phyloP scores from a whole-genome alignment of 2,888 invertebrate species.

The Metallyticus violacea region DNA sequence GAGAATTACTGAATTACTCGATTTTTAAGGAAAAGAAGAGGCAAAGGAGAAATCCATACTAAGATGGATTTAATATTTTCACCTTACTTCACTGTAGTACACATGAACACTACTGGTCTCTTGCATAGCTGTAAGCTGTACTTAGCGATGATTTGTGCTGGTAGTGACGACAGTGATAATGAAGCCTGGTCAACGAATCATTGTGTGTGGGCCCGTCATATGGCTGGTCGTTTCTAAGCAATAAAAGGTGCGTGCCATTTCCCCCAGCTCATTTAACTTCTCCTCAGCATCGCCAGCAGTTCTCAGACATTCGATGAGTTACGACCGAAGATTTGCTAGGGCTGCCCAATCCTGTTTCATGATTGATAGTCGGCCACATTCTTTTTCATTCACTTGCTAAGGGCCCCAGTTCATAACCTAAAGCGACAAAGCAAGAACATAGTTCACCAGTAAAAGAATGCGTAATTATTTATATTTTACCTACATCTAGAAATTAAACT shows the following conservation, averaged over 20 bases:
- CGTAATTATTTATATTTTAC: too few species aligned
- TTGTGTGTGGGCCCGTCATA: not conserved
- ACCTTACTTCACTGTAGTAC: too few species aligned
- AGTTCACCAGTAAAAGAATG: too few species aligned
- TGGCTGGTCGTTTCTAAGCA: not conserved
- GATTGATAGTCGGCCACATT: not conserved
- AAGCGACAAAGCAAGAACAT: too few species aligned
- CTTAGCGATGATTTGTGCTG: not conserved
- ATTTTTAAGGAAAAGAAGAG: too few species aligned
- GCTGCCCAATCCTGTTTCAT: not conserved
- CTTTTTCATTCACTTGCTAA: too few species aligned
- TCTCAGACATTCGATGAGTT: not conserved
- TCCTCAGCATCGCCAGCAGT: not conserved
- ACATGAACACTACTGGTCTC: too few species aligned
- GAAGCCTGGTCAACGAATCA: not conserved
- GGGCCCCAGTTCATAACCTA: too few species aligned
- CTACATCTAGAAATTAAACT: too few species aligned
- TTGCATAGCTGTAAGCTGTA: not conserved
- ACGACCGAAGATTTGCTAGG: not conserved
- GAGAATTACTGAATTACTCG: too few species aligned
- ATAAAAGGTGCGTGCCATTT: not conserved
- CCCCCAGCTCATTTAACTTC: not conserved
- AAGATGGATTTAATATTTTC: too few species aligned
- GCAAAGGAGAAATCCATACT: too few species aligned
- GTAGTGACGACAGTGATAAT: not conserved